Base-by-base conservation (phyloP, 2,888 invertebrate genomes). In the Trichopria drosophilae region DNA sequence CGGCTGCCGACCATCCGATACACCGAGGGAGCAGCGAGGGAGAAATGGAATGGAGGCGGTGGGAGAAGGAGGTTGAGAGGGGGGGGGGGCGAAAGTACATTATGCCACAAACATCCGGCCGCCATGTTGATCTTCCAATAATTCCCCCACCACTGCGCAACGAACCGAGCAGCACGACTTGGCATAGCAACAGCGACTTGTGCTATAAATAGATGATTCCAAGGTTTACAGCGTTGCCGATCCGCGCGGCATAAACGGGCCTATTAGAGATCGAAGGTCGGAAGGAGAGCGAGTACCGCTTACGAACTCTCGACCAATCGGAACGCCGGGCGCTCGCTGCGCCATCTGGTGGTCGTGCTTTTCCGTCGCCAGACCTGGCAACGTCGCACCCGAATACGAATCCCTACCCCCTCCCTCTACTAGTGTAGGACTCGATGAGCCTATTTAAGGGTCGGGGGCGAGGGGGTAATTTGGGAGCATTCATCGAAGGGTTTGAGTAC, bases 161-260 rank as follows among this genome's bases (percentile, higher is more conserved):
- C 10, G 18, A 29, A 26, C 29, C 19, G 36, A 24, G 28, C 46
- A 13, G 19, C 39, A 20, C 45, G 31, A 40, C 44, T 60, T 60
- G 55, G 70, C 71, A 69, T 71, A 70, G 71, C 70, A 71, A 71
- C 71, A 71, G 65, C 68, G 54, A 54, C 58, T 59, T 55, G 43
- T 53, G 40, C 69, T 70, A 71, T 67, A 71, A 70, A 71, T 70
- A 71, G 69, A 69, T 61, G 54, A 49, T 51, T 45, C 55, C 47
- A 59, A n/a, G 57, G 57, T 58, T 56, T 63, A 59, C 71, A 63
- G 60, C 48, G 71, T 71, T 71, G 71, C 70, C 71, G 65, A 65
- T 64, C 63, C 59, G 46, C 63, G 63, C 65, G 67, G 67, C 69
- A 66, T 65, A n/a, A n/a, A n/a, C n/a, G n/a, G n/a, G n/a, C n/a